Evolutionary conservation across 2,797 vertebrate genomes (phyloP).

Genomic region (Threskiornis aethiopicus): DNA sequence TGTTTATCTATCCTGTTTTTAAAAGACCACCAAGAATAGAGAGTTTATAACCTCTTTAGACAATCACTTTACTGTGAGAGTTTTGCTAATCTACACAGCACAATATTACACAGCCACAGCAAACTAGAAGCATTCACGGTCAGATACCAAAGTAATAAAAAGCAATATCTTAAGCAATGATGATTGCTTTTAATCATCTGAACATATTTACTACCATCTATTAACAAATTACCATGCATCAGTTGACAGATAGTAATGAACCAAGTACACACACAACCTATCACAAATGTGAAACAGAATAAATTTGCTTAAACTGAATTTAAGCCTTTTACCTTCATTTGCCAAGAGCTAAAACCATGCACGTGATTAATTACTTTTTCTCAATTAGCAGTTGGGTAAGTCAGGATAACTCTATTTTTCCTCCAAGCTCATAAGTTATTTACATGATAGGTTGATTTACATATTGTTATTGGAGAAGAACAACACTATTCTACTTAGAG

Average conservation of each 20-base stretch:
- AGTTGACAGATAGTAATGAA: background rate
- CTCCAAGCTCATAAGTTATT: background rate
- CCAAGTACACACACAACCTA: background rate
- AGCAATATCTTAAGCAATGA: background rate
- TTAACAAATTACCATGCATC: background rate
- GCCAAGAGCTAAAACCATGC: background rate
- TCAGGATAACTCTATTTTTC: background rate
- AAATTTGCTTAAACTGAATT: background rate
- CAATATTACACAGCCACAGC: background rate
- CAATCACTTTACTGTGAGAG: background rate
- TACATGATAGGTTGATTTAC: background rate
- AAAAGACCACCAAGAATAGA: constrained; percentile 23
- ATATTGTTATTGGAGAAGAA: background rate
- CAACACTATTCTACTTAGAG: background rate
- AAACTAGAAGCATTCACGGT: background rate
- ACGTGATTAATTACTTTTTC: background rate
- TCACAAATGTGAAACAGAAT: background rate
- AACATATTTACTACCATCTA: background rate
- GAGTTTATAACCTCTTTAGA: background rate
- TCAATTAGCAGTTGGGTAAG: background rate
- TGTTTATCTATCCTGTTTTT: background rate
- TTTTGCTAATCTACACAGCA: background rate
- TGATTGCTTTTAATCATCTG: background rate
- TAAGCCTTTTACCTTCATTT: background rate
- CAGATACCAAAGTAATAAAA: background rate